These are phyloP conservation scores for Patiria pectinifera DNA, from an alignment of 53 echinoderm and acorn worm species.

Conservation along the genomic window DNA sequence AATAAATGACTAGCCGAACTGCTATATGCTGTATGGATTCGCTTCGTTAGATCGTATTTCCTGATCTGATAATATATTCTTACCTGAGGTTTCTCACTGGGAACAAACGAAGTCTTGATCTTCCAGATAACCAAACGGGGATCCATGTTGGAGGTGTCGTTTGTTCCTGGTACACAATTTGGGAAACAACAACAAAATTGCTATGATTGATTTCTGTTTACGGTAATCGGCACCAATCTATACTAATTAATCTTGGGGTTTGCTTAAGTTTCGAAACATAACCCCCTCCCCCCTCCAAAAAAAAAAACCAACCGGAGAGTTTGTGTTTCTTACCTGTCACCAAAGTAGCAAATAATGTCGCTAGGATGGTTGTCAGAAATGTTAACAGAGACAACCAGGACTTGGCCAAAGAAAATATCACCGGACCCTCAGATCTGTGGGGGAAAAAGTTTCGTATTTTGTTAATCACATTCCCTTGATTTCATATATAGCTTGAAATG, in stretches of 20 bases:
- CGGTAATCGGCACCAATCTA: no score
- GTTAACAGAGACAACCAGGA: background rate
- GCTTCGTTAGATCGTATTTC: no score
- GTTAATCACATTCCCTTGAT: no score
- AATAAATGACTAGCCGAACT: no score
- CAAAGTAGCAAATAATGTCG: background rate
- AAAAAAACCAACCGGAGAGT: background rate
- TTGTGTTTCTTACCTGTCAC: background rate
- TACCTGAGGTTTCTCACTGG: background rate
- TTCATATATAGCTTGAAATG: no score
- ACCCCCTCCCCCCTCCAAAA: background rate
- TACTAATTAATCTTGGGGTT: no score
- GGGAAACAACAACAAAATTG: no score
- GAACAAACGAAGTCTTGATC: background rate
- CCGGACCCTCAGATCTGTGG: background rate
- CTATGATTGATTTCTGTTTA: no score
- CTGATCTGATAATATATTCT: background rate
- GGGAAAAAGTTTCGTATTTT: no score
- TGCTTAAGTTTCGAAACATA: no score
- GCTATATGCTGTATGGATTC: no score
- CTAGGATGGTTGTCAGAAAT: background rate
- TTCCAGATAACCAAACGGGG: slow-evolving; percentile 11
- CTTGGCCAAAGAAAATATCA: slow-evolving; percentile 19
- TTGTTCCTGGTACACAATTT: background rate
- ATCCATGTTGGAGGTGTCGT: slow-evolving; percentile 17